Evolutionary conservation across 1,140 invertebrate species (phyloP), one percentile per base, ranked within the genome.

Genomic region (Ostrea denselamellosa): DNA sequence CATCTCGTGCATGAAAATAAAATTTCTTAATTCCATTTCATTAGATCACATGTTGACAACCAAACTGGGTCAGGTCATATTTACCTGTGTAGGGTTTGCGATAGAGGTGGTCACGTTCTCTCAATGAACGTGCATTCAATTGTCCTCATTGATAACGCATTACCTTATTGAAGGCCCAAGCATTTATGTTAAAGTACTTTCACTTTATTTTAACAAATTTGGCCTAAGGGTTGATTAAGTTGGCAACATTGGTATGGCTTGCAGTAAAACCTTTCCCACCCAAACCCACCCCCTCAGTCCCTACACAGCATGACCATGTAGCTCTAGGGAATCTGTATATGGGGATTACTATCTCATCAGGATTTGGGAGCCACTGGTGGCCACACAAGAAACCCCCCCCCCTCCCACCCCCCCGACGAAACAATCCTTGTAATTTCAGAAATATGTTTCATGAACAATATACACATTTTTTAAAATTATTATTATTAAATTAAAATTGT

Each of bases 31-130:
- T 77, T 28, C 28, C 28, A 34, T 77, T 77, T 14, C 68, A 77
- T 77, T 28, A 14, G 68, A 77, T 77, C 68, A 77, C 68, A 77
- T 77, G 68, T 77, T 77, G 68, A 77, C 68, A 34, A 77, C 68
- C 68, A 77, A 77, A 77, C 25, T 77, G 28, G 68, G 68, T 77
- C 68, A 77, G 68, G 28, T 34, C 68, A 34, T 28, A 77, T 77
- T 77, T 77, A 77, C 68, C 68, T 77, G 68, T 77, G 68, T 77
- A 77, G 25, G 12, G 22, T 77, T 34, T 77, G 28, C 9, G 68
- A 77, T 77, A 77, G 68, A 77, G 68, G 14, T 25, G 12, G 68
- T 77, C 68, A 77, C 68, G 68, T 77, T 77, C 68, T 14, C 28
- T 77, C 25, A 77, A 77, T 77, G 68, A 25, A 77, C 68, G 68